Evolutionary conservation across 2,888 invertebrate species (phyloP).

Genomic region (Acanthoscelides obtectus): DNA sequence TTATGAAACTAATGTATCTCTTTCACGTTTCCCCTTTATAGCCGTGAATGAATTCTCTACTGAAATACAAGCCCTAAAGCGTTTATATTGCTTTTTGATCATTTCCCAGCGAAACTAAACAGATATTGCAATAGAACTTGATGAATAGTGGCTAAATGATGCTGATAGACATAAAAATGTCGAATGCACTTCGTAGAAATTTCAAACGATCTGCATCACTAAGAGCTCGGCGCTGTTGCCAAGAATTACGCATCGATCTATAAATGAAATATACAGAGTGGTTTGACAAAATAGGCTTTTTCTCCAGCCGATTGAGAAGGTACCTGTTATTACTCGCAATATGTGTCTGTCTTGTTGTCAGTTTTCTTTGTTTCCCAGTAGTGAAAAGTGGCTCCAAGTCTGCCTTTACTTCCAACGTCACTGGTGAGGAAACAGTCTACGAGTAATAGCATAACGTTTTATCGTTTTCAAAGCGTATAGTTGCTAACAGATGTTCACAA

Average conservation of each 20-base stretch:
- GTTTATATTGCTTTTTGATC: background rate
- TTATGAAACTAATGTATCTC: background rate
- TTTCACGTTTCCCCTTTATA: background rate
- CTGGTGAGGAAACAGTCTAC: too few species aligned
- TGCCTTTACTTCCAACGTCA: too few species aligned
- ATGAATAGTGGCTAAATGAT: background rate
- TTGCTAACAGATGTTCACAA: too few species aligned
- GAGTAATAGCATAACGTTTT: too few species aligned
- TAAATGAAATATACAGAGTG: background rate
- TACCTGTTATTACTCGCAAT: too few species aligned
- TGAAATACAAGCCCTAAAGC: background rate
- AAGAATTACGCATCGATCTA: background rate
- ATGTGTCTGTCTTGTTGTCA: too few species aligned
- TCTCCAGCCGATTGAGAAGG: too few species aligned
- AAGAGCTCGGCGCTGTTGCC: background rate
- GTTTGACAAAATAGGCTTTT: background rate
- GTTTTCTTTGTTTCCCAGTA: too few species aligned
- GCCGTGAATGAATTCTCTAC: background rate
- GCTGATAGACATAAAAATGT: background rate
- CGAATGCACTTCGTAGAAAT: background rate
- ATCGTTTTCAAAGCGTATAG: too few species aligned
- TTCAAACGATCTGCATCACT: too few species aligned
- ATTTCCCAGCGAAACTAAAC: background rate
- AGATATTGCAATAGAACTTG: background rate
- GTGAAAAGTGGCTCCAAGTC: too few species aligned